These are phyloP conservation scores for Crocallis elinguaria DNA, from an alignment of 2,888 invertebrate species.

Conservation along the genomic window DNA sequence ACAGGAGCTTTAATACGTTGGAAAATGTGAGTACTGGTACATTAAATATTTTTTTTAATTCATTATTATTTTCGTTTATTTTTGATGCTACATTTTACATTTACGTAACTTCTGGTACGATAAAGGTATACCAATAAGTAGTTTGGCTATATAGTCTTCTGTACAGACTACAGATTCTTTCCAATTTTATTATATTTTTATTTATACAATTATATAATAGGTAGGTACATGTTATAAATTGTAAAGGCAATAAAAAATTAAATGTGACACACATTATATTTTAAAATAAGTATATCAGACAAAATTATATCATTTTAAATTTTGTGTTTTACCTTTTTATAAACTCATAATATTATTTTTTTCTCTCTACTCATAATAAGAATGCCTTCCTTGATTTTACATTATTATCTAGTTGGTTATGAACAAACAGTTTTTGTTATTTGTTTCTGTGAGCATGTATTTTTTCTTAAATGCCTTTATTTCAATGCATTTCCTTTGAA, in stretches of 20 bases:
- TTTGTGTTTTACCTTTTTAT: not conserved
- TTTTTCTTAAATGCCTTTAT: slow-evolving; percentile 56
- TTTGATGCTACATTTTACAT: no score
- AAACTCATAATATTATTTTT: not conserved
- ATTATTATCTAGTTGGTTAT: slow-evolving; percentile 60
- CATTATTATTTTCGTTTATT: no score
- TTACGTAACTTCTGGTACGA: no score
- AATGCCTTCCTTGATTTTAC: slow-evolving; percentile 53
- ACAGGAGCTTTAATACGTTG: slow-evolving; percentile 73
- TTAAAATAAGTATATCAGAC: not conserved
- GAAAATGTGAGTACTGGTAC: slow-evolving; percentile 72
- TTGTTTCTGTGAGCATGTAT: slow-evolving; percentile 58
- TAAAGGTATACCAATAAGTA: no score
- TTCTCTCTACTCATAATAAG: slow-evolving; percentile 33
- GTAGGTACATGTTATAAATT: no score
- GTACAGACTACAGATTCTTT: no score
- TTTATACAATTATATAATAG: no score
- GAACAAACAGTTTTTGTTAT: slow-evolving; percentile 69
- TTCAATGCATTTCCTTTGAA: slow-evolving; percentile 44
- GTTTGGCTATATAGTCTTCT: no score
- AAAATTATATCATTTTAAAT: not conserved
- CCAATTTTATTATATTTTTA: no score
- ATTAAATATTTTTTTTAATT: not conserved
- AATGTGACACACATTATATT: not conserved
- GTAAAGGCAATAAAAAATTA: no score